Evolutionary conservation across 2,888 invertebrate species (phyloP).

Genomic region (Oscheius sp.): DNA sequence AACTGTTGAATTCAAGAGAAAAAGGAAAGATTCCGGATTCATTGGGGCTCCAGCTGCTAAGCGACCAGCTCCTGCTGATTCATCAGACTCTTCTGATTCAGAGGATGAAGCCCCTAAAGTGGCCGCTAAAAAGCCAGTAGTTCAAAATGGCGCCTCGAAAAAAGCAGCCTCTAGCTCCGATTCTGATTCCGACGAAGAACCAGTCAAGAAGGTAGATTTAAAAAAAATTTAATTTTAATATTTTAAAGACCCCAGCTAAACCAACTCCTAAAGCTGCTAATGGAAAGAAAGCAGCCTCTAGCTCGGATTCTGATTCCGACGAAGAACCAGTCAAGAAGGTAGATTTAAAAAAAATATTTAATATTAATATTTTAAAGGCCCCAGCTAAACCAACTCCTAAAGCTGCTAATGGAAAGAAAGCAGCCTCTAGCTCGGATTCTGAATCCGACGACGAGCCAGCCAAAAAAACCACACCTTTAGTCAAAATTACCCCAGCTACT

Average conservation of each 20-base stretch:
- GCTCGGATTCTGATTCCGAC: conserved; percentile 31
- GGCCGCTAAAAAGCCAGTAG: conserved; percentile 16
- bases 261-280: neutral
- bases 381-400: neutral
- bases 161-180: conserved; percentile 18
- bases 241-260: neutral
- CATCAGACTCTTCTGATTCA: conserved; percentile 36
- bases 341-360: neutral
- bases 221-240: neutral
- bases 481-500: conserved; percentile 10
- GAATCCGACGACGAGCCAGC: conserved; percentile 28
- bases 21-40: neutral
- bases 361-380: neutral
- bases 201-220: conserved; percentile 21
- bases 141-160: neutral
- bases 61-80: conserved; percentile 9
- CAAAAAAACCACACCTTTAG: neutral
- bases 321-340: conserved; percentile 22
- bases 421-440: conserved; percentile 13
- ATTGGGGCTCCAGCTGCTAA: neutral
- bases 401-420: conserved; percentile 3
- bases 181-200: conserved; percentile 31
- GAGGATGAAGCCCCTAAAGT: conserved; percentile 19
- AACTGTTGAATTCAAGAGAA: neutral
- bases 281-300: conserved; percentile 27